These are phyloP conservation scores for Smutsia gigantea DNA, from an alignment of 2,797 vertebrate genomes.

Conservation along the genomic window DNA sequence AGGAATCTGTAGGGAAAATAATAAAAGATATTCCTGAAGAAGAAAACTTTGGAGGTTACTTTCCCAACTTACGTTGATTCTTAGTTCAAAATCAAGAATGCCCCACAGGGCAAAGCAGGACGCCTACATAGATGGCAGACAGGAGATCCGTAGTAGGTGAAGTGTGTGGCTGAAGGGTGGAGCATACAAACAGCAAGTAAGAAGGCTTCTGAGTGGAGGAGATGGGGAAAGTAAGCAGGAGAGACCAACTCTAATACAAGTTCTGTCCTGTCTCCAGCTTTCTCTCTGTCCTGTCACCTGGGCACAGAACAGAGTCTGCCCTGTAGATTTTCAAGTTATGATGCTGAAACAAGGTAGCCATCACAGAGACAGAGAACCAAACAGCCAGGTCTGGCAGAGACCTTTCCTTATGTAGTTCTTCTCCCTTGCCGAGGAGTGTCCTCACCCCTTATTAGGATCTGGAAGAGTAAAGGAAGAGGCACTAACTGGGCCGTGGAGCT, in stretches of 20 bases:
- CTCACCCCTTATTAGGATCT: neutral
- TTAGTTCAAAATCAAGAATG: neutral
- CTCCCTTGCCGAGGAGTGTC: neutral
- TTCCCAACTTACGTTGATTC: neutral
- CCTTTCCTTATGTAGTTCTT: neutral
- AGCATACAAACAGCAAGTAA: neutral
- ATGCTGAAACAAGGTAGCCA: neutral
- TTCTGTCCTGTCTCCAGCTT: neutral
- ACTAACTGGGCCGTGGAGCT: neutral
- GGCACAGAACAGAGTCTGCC: neutral
- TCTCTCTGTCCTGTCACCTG: neutral
- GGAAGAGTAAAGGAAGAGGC: neutral
- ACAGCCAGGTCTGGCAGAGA: neutral
- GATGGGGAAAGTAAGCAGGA: neutral
- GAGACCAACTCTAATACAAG: neutral
- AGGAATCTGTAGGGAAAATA: neutral
- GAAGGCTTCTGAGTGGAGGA: neutral
- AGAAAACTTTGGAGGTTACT: conserved; percentile 12
- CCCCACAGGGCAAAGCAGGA: neutral
- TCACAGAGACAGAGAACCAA: neutral
- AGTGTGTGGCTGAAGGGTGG: neutral
- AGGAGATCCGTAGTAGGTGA: neutral
- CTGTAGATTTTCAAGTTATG: neutral
- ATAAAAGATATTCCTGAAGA: neutral
- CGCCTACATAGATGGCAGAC: neutral